A percentile compares a stretch with the other conserved stretches of the same genome.
These are phyloP conservation scores for Procambarus virginalis DNA, from an alignment of 1,140 invertebrate genomes.

Conservation along the genomic window DNA sequence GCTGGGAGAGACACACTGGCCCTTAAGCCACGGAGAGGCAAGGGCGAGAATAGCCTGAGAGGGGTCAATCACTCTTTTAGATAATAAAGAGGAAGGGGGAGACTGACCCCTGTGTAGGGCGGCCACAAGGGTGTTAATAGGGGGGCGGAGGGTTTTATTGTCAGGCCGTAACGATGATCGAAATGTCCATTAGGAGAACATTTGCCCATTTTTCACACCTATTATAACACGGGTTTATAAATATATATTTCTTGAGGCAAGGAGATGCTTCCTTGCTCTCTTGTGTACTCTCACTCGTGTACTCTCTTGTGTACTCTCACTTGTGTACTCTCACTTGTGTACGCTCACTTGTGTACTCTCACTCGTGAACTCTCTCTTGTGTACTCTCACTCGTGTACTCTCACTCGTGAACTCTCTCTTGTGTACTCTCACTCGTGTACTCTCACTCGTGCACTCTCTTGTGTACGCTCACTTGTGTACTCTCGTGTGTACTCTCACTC, in stretches of 20 bases:
- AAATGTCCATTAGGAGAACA: conserved; percentile 45
- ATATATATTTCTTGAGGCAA: not conserved
- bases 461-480: too few relatives aligned
- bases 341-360: too few relatives aligned
- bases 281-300: too few relatives aligned
- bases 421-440: too few relatives aligned
- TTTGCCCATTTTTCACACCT: conserved; percentile 46
- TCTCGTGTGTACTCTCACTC: too few relatives aligned
- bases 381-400: too few relatives aligned
- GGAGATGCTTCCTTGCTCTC: too few relatives aligned
- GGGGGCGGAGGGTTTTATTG: not conserved
- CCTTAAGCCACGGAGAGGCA: not conserved
- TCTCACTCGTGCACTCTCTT: too few relatives aligned
- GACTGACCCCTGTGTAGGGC: conserved; percentile 4
- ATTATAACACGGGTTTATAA: conserved; percentile 38
- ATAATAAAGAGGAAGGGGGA: conserved; percentile 12
- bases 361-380: too few relatives aligned
- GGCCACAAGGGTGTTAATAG: conserved; percentile 22
- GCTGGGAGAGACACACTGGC: not conserved
- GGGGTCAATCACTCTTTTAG: conserved; percentile 14
- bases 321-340: too few relatives aligned
- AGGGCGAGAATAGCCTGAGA: not conserved
- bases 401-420: too few relatives aligned
- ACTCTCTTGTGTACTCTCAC: too few relatives aligned
- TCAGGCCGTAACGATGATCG: conserved; percentile 35